These are phyloP conservation scores for Chrysolina americana DNA, from an alignment of 2,888 invertebrate genomes.

Conservation along the genomic window DNA sequence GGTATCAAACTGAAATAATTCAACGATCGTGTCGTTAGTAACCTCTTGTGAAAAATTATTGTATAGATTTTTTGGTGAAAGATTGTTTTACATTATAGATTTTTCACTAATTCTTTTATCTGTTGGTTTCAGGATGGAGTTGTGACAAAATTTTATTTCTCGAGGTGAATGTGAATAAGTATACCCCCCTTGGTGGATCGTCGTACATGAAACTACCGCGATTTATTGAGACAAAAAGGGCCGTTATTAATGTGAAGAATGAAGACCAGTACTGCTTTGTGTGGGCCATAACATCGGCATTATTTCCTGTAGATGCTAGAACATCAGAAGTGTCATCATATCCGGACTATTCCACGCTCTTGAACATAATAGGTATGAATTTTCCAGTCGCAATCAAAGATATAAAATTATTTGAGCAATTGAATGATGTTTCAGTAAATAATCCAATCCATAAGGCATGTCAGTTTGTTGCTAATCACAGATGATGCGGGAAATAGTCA, in stretches of 20 bases:
- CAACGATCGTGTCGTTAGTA: too few relatives aligned
- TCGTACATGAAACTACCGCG: background rate
- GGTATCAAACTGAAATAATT: too few relatives aligned
- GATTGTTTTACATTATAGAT: too few relatives aligned
- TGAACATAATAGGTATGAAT: slow-evolving; percentile 18
- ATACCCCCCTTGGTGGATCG: background rate
- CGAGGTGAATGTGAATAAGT: slow-evolving; percentile 2
- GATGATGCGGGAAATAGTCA: slow-evolving; percentile 31
- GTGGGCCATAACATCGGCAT: slow-evolving; percentile 18
- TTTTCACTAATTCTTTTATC: too few relatives aligned
- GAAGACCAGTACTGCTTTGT: slow-evolving; percentile 15
- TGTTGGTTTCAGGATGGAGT: background rate
- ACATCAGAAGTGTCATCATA: slow-evolving; percentile 7
- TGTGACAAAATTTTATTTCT: background rate
- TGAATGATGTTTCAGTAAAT: slow-evolving; percentile 25
- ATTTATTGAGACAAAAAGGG: slow-evolving; percentile 9
- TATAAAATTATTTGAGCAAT: slow-evolving; percentile 12
- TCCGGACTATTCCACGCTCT: slow-evolving; percentile 4
- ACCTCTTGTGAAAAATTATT: too few relatives aligned
- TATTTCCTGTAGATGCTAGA: background rate
- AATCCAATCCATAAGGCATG: slow-evolving; percentile 13
- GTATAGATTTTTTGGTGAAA: too few relatives aligned
- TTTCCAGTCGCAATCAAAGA: slow-evolving; percentile 15
- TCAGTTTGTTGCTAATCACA: slow-evolving; percentile 15
- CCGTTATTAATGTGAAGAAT: slow-evolving; percentile 4